Conservation (phyloP, 2,797 vertebrate genomes). For the Cetoscarus ocellatus region DNA sequence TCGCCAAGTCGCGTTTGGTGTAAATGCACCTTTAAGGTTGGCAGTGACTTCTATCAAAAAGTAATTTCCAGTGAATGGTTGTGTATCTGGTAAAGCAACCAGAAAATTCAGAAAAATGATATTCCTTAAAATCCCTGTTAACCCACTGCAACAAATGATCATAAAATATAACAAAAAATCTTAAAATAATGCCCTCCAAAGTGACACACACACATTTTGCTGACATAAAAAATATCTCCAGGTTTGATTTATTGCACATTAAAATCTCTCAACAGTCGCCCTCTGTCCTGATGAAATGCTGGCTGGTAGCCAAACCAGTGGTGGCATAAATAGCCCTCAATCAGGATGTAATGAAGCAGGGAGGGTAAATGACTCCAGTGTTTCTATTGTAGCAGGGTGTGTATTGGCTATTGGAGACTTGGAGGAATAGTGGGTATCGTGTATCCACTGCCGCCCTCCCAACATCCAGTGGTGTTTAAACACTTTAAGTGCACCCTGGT, state of each 20-base stretch:
- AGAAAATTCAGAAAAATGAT: too few species aligned
- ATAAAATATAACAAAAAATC: too few species aligned
- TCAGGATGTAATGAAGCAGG: slow-evolving; percentile 62
- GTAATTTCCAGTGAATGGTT: too few species aligned
- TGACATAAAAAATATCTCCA: neutral
- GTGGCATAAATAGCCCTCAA: slow-evolving; percentile 46
- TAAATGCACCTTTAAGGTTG: too few species aligned
- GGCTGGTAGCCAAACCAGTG: slow-evolving; percentile 43
- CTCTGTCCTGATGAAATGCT: slow-evolving; percentile 25
- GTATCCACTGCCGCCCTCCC: slow-evolving; percentile 57
- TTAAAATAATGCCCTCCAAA: neutral
- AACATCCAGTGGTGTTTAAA: slow-evolving; percentile 72
- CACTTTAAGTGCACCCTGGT: slow-evolving; percentile 75
- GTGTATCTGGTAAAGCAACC: too few species aligned
- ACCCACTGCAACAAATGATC: too few species aligned
- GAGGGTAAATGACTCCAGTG: slow-evolving; percentile 65
- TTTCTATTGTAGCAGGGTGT: slow-evolving; percentile 69
- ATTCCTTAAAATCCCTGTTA: too few species aligned
- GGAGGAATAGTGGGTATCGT: slow-evolving; percentile 62
- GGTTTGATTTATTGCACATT: slow-evolving; percentile 13
- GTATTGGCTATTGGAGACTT: slow-evolving; percentile 67
- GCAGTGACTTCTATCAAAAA: too few species aligned
- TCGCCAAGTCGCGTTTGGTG: too few species aligned
- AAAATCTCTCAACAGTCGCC: slow-evolving; percentile 27
- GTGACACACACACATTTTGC: neutral